These are phyloP conservation scores for Meloidogyne chitwoodi DNA, from an alignment of 1,140 invertebrate genomes.

Conservation along the genomic window DNA sequence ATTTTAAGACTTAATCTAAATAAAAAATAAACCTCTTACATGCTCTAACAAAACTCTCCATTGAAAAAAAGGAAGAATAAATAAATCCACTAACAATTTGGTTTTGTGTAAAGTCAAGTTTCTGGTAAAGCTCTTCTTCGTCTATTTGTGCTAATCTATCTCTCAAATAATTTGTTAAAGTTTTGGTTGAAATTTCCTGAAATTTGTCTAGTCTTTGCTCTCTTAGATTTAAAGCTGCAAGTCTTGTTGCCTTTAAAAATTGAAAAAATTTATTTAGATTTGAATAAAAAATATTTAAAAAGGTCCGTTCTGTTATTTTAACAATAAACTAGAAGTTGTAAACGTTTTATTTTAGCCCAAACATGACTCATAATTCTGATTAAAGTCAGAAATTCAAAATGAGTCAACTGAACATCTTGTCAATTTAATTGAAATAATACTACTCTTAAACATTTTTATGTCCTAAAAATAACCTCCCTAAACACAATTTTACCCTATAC, in stretches of 20 bases:
- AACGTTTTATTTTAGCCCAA: too few relatives aligned
- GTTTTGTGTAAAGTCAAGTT: slow-evolving; percentile 8
- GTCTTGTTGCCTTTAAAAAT: slow-evolving; percentile 3
- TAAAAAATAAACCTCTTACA: background rate
- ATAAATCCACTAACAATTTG: slow-evolving; percentile 9
- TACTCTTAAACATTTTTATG: too few relatives aligned
- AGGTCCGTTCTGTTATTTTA: too few relatives aligned
- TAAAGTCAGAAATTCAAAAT: too few relatives aligned
- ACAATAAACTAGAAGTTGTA: too few relatives aligned
- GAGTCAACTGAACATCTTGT: too few relatives aligned
- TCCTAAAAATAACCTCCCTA: too few relatives aligned
- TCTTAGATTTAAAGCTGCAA: slow-evolving; percentile 11
- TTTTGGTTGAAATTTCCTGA: slow-evolving; percentile 17
- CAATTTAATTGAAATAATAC: too few relatives aligned
- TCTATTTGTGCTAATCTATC: background rate
- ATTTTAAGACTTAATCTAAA: background rate
- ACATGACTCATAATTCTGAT: too few relatives aligned
- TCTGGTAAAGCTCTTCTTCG: background rate
- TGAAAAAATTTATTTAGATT: background rate
- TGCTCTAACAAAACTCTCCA: background rate
- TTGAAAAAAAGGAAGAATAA: background rate
- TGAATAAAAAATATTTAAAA: too few relatives aligned
- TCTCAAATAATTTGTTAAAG: background rate
- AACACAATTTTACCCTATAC: too few relatives aligned
- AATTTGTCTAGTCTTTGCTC: slow-evolving; percentile 8